Evolutionary conservation across 2,797 vertebrate species (phyloP).

Genomic region (Eupleurogrammus muticus): DNA sequence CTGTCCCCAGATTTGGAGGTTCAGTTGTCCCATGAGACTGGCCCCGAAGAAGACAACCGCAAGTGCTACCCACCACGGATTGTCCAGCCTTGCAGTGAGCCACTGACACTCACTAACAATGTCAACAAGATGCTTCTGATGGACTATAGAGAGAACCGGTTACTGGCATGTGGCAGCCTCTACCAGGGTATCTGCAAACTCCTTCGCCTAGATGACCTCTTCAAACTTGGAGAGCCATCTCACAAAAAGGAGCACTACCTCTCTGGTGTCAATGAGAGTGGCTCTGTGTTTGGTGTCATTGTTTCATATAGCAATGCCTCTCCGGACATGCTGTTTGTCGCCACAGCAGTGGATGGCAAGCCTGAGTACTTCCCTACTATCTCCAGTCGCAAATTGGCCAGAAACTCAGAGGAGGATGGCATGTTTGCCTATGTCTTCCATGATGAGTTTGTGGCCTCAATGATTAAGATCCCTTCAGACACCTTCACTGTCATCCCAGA

Average conservation of each 20-base stretch:
- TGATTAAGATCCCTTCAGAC: slow-evolving; percentile 99
- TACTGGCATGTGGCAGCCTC: slow-evolving; percentile 96
- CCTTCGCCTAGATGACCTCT: slow-evolving; percentile 95
- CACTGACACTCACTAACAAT: slow-evolving; percentile 93
- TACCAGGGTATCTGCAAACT: slow-evolving; percentile 99
- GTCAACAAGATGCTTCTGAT: slow-evolving; percentile 99
- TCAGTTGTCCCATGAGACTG: slow-evolving; percentile 93
- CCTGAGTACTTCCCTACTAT: slow-evolving; percentile 99
- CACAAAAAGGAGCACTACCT: slow-evolving; percentile 99
- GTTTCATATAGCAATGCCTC: slow-evolving; percentile 92
- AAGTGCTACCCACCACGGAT: slow-evolving; percentile 98
- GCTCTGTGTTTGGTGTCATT: slow-evolving; percentile 97
- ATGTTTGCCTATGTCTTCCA: slow-evolving; percentile 99
- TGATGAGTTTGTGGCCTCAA: slow-evolving; percentile 97
- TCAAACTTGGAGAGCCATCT: slow-evolving; percentile 97
- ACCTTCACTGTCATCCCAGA: slow-evolving; percentile 98
- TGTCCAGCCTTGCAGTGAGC: slow-evolving; percentile 96
- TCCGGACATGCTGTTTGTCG: slow-evolving; percentile 96
- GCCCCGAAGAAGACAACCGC: slow-evolving; percentile 96
- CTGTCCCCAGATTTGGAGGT: slow-evolving; percentile 91
- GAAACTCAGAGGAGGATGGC: slow-evolving; percentile 96
- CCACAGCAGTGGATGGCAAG: slow-evolving; percentile 96
- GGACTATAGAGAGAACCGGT: slow-evolving; percentile 95
- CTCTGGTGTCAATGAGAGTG: slow-evolving; percentile 96
- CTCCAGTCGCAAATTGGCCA: slow-evolving; percentile 95